Evolutionary conservation across 2,888 invertebrate species (phyloP), one percentile per base, ranked within the genome.

Genomic region (Platycheirus rosarum): DNA sequence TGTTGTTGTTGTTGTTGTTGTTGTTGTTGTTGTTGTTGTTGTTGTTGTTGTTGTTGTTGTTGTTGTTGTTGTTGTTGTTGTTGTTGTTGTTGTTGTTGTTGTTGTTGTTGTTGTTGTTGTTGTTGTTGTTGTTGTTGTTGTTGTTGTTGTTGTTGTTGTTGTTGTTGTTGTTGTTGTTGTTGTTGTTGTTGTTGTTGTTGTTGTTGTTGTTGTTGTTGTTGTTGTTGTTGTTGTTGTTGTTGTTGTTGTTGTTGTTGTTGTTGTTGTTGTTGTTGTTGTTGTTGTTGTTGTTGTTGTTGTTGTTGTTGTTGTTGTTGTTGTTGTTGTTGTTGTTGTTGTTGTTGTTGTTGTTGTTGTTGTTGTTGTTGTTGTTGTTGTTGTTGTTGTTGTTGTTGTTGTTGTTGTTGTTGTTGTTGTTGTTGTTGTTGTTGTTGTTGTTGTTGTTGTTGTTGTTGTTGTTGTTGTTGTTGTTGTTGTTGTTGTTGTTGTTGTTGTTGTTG

Each of bases 161-260:
- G 44, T 44, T 11, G 44, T 44, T 9, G 44, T 44, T 2, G 44
- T 44, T 16, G 44, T 44, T 16, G 42, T 14, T 42, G 44, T 44
- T 2, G 44, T 18, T 20, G 44, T 44, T 44, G 44, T 44, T 4
- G 44, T 7, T 44, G 13, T 7, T 2, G 44, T 44, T n/a, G n/a
- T 8, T 13, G 44, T 18, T 5, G 44, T 44, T 6, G 44, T 18
- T 2, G 44, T 44, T 44, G 44, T 44, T 16, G 44, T 1, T 44
- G 2, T 11, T 40, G n/a, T 13, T 16, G 42, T 42, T 16, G 42
- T 16, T 16, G 18, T 44, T 18, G 44, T 11, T 44, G 2, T 7
- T 9, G 44, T 6, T 44, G 44, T 44, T 18, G 42, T 42, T 18
- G 44, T 44, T 1, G 44, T 1, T 44, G 16, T 8, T 0, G 44